A percentile compares a stretch with the other conserved stretches of the same genome.
Evolutionary conservation across 2,113 vertebrate genomes (phyloP).

Genomic region (Marmota monax): DNA sequence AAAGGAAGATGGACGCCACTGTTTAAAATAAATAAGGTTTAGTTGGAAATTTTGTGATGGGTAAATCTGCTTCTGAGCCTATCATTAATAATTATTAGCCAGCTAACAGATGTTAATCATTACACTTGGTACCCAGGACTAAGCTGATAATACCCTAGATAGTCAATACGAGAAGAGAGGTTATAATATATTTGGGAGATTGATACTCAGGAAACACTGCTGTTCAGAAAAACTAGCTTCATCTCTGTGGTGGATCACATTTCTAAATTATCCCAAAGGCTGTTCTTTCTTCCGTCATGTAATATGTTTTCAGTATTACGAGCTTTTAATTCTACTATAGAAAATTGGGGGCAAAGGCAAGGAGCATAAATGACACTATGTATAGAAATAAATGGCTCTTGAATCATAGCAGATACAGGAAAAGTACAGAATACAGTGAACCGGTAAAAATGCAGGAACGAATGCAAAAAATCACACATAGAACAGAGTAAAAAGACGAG

Average conservation of each 20-base stretch:
- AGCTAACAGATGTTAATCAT: not conserved
- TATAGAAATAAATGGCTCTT: not conserved
- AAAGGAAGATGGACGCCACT: not conserved
- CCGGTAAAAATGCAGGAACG: not conserved
- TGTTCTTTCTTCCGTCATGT: not conserved
- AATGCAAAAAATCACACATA: not conserved
- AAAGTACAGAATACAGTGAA: not conserved
- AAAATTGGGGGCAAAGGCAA: not conserved
- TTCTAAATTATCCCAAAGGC: not conserved
- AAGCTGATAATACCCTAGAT: not conserved
- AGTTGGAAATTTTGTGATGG: slow-evolving; percentile 6
- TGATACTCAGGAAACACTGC: slow-evolving; percentile 6
- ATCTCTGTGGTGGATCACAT: not conserved
- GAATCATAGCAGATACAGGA: not conserved
- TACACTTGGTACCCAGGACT: not conserved
- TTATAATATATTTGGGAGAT: not conserved
- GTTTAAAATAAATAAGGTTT: not conserved
- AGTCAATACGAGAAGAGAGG: not conserved
- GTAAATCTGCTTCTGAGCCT: not conserved
- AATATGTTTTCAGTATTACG: not conserved
- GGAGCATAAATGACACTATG: not conserved
- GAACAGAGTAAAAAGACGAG: not conserved
- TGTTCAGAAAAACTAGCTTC: not conserved
- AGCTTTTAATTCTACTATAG: not conserved
- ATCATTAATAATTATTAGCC: not conserved